phyloP scores from a whole-genome alignment of 1,140 invertebrate species.

The Paramacrobiotus metropolitanus region DNA sequence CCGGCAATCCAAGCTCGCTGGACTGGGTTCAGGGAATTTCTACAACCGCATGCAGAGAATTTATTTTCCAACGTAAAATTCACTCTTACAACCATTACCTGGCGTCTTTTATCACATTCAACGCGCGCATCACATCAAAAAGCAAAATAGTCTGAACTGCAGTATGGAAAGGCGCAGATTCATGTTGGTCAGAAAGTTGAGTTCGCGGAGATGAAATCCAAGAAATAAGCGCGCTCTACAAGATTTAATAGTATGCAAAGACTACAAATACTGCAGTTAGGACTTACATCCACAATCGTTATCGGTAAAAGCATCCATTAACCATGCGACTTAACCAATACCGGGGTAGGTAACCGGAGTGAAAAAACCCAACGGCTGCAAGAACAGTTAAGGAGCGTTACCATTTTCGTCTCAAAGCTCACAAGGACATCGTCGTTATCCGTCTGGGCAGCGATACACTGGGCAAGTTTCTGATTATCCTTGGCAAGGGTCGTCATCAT shows the following conservation, averaged over 20 bases:
- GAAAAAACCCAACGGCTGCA: background rate
- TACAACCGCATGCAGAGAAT: background rate
- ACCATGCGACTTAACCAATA: too few species aligned
- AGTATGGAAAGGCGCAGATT: background rate
- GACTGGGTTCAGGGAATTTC: background rate
- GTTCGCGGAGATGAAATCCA: background rate
- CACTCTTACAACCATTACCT: background rate
- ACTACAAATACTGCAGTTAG: too few species aligned
- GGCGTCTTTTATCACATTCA: background rate
- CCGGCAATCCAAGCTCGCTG: background rate
- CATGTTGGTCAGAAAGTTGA: background rate
- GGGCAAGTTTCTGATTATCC: background rate
- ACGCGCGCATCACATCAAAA: background rate
- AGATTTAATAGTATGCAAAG: background rate
- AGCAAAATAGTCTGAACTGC: background rate
- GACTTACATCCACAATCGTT: too few species aligned
- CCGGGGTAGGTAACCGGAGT: too few species aligned
- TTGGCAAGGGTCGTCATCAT: background rate
- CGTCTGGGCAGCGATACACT: background rate
- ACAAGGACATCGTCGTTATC: background rate
- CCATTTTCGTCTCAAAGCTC: background rate
- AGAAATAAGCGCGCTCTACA: too few species aligned
- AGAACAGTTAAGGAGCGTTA: background rate
- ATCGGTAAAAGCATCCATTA: too few species aligned
- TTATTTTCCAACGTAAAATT: background rate